Percentiles rank a stretch among this genome's conserved stretches.
phyloP scores from a whole-genome alignment of 2,113 vertebrate species.

The Corythornis cristatus region DNA sequence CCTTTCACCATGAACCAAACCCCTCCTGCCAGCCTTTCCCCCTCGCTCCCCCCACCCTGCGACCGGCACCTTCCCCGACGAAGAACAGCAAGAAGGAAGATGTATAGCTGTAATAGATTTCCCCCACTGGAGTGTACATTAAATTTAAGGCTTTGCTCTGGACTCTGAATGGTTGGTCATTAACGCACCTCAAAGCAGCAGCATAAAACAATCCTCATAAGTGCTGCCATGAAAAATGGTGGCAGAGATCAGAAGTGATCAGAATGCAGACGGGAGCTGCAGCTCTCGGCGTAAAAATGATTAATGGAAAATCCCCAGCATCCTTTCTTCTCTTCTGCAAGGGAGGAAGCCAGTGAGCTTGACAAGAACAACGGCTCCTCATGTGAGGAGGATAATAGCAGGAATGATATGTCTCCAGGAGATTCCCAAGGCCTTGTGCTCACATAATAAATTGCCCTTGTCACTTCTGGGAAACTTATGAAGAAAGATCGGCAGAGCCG shows the following conservation, averaged over 20 bases:
- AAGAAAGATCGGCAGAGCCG: constrained; percentile 14
- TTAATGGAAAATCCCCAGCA: constrained; percentile 26
- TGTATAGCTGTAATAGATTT: neutral
- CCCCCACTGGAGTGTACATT: neutral
- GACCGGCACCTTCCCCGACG: neutral
- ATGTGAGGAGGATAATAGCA: constrained; percentile 9
- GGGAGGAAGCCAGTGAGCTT: neutral
- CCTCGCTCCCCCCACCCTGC: neutral
- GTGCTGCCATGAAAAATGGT: constrained; percentile 28
- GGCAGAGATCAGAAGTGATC: constrained; percentile 34
- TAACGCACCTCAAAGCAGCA: neutral
- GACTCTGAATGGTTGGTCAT: neutral
- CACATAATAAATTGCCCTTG: constrained; percentile 43
- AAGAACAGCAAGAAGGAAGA: neutral
- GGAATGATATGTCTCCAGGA: constrained; percentile 38
- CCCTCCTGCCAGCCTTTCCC: neutral
- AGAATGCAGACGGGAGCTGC: constrained; percentile 46
- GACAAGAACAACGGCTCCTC: constrained; percentile 40
- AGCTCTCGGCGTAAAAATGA: constrained; percentile 16
- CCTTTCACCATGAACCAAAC: neutral
- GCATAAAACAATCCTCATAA: constrained; percentile 21
- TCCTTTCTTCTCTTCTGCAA: constrained; percentile 5
- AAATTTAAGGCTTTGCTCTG: neutral
- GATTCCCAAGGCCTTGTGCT: constrained; percentile 20
- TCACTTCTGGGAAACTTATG: constrained; percentile 31